Evolutionary conservation across 2,888 invertebrate species (phyloP).

Genomic region (Sepiola atlantica): DNA sequence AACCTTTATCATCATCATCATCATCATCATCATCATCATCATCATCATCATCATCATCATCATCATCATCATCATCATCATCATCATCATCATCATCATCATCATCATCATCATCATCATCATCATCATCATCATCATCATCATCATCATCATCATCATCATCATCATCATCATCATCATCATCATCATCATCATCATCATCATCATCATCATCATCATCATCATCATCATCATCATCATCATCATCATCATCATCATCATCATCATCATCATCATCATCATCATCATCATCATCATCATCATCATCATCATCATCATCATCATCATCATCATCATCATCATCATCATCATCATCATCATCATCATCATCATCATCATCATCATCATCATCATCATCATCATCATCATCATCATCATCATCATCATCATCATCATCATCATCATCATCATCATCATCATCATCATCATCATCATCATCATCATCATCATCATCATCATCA

Average conservation of each 20-base stretch:
- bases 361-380: background rate
- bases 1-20: background rate
- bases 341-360: background rate
- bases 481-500: background rate
- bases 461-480: background rate
- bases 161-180: background rate
- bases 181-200: background rate
- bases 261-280: background rate
- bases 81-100: conserved; percentile 33
- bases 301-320: background rate
- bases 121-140: background rate
- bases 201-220: background rate
- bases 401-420: background rate
- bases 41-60: background rate
- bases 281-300: background rate
- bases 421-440: background rate
- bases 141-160: background rate
- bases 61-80: background rate
- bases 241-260: background rate
- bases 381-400: background rate
- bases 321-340: background rate
- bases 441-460: background rate
- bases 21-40: background rate
- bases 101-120: background rate
- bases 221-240: conserved; percentile 8